phyloP scores from a whole-genome alignment of 2,113 vertebrate genomes.

The Cottus gobio region DNA sequence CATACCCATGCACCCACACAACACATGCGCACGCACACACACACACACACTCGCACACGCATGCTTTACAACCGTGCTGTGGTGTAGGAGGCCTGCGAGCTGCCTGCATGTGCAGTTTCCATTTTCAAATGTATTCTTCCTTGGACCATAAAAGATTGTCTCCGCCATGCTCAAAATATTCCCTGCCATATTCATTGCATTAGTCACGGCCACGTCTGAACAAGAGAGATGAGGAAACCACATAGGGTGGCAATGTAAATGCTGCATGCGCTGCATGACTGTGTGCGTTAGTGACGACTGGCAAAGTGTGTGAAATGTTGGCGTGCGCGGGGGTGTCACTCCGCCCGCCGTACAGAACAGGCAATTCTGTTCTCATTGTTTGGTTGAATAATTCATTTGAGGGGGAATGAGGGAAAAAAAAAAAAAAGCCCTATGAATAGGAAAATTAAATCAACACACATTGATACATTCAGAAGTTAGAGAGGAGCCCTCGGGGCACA shows the following conservation, averaged over 20 bases:
- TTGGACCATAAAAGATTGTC: constrained; percentile 62
- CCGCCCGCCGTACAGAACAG: constrained; percentile 10
- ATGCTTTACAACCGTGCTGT: constrained; percentile 48
- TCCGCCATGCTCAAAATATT: constrained; percentile 64
- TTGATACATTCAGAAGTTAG: constrained; percentile 67
- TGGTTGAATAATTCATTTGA: constrained; percentile 63
- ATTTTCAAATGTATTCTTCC: constrained; percentile 66
- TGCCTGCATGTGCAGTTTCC: constrained; percentile 56
- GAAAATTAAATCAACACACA: constrained; percentile 71
- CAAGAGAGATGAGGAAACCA: constrained; percentile 40
- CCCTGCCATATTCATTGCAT: constrained; percentile 57
- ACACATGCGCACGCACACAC: constrained; percentile 46
- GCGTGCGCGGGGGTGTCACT: not conserved
- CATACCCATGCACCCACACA: constrained; percentile 48
- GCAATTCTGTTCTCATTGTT: constrained; percentile 33
- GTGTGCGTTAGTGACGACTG: constrained; percentile 20
- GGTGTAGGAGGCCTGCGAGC: constrained; percentile 65
- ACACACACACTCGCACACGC: constrained; percentile 36
- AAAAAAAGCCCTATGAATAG: constrained; percentile 45
- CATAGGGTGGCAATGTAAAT: constrained; percentile 49
- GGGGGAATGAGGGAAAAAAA: constrained; percentile 1
- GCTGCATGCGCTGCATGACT: constrained; percentile 31
- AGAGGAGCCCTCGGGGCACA: constrained; percentile 49
- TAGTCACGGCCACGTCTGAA: constrained; percentile 56
- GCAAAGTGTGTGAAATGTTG: constrained; percentile 3